Base-by-base conservation (phyloP, 2,113 vertebrate species). In the Semicossyphus pulcher region DNA sequence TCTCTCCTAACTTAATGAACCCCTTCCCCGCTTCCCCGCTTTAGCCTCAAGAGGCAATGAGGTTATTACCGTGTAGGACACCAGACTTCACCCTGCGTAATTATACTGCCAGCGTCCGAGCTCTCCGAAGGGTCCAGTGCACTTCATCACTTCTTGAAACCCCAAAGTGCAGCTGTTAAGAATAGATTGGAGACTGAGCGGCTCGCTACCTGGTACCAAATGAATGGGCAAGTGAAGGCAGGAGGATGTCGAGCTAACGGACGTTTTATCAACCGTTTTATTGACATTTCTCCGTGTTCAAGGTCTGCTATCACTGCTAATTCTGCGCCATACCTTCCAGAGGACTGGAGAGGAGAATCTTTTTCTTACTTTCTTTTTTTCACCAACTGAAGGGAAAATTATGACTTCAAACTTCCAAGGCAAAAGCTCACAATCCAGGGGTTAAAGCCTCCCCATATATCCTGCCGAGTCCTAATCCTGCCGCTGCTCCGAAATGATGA, bases 81-180 rank as follows among this genome's bases (percentile, higher is more conserved):
- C 76, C 52, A 68, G 68, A 84, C 74, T 71, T 86, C 56, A 36
- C 58, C 75, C 58, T 37, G 59, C 76, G 82, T 88, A 90, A 91
- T 90, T 91, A 90, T 44, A 72, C 64, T 41, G 61, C 49, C 63
- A 68, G 70, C 28, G 56, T 76, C 71, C 49, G 15, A 86, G 58
- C 68, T 70, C 69, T 76, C 59, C 37, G 2, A 74, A 76, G 64
- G 64, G 64, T 62, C 72, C 56, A 18, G 51, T 75, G 75, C 77
- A 85, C 65, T 84, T 81, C 72, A 82, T 81, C 80, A 67, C 75
- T 51, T 76, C 61, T 53, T 58, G 34, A 81, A 81, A 76, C 49
- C 68, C 37, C 49, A 79, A 80, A 80, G 71, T 76, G 79, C 58
- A 80, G 79, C 80, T 74, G 83, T 81, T 76, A 80, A 80, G 57